Base-by-base conservation (phyloP, 2,888 invertebrate genomes). In the Conomelus anceps region DNA sequence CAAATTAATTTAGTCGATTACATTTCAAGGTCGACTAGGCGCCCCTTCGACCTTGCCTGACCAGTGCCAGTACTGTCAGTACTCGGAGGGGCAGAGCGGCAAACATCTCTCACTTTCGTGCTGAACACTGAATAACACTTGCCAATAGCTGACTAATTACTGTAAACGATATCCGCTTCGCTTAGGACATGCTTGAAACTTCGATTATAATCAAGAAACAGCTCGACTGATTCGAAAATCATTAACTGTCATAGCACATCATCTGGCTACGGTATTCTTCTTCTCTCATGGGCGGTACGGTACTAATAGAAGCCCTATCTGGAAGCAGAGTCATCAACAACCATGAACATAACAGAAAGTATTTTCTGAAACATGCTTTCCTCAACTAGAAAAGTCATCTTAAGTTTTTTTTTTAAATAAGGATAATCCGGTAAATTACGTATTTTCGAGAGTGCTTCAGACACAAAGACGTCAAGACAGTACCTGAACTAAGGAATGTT, bases 1-100 rank as follows among this genome's bases (percentile, higher is more conserved):
- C 29, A 86, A 86, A 86, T 86, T 86, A 86, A 86, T 86, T 86
- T 86, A 29, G 86, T 24, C 86, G n/a, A 86, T 86, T 86, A 86
- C n/a, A 29, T 22, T 22, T 22, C 26, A 86, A 86, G 86, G 86
- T 29, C 86, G 29, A 24, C 86, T 17, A 22, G 86, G 26, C 13
- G 86, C 29, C 20, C 26, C 22, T 26, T 26, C 86, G 86, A 86
- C 86, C 86, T 86, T 86, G 86, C 86, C 63, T 63, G 63, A 63
- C 63, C 63, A n/a, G 63, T 63, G 63, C n/a, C 63, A 63, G 63
- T n/a, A n/a, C n/a, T n/a, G n/a, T 63, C 63, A 63, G 63, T n/a
- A 63, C 63, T 63, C 63, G 7, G 63, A 20, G 63, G 63, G 63
- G 63, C 63, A 63, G 63, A n/a, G 63, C 63, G 63, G 63, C 63